Conservation (phyloP, 1,140 invertebrate species). For the Mercenaria mercenaria region DNA sequence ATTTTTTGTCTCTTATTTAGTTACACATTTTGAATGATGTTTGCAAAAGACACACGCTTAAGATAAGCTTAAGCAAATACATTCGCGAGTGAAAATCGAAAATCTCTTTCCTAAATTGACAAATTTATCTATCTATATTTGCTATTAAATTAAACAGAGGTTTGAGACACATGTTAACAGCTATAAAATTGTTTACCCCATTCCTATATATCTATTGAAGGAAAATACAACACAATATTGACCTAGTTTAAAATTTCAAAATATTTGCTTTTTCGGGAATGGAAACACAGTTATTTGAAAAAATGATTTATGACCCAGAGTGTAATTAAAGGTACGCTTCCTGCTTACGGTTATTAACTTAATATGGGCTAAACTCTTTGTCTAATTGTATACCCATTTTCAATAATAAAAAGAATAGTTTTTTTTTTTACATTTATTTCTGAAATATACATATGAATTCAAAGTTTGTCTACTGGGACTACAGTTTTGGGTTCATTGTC, state of each 20-base stretch:
- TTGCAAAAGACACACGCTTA: constrained; percentile 48
- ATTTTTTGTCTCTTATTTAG: constrained; percentile 24
- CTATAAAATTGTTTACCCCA: constrained; percentile 50
- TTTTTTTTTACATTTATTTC: too few relatives aligned
- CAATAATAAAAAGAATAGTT: too few relatives aligned
- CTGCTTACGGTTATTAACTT: too few relatives aligned
- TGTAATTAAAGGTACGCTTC: too few relatives aligned
- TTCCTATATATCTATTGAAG: constrained; percentile 50
- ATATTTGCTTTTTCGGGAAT: constrained; percentile 61
- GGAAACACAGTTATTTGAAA: constrained; percentile 8
- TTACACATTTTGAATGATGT: constrained; percentile 30
- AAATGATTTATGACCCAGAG: constrained; percentile 1
- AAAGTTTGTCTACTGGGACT: too few relatives aligned
- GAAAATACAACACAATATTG: constrained; percentile 36
- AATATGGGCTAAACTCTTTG: too few relatives aligned
- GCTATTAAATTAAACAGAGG: constrained; percentile 54
- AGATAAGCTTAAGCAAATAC: constrained; percentile 63
- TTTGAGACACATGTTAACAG: constrained; percentile 60
- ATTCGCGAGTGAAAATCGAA: constrained; percentile 64
- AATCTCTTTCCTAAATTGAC: constrained; percentile 68
- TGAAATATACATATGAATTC: too few relatives aligned
- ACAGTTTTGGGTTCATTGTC: too few relatives aligned
- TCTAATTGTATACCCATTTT: too few relatives aligned
- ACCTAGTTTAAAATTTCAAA: constrained; percentile 60
- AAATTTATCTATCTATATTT: constrained; percentile 69